Conservation (phyloP, 2,113 vertebrate species). For the Myrmophylax atrothorax region DNA sequence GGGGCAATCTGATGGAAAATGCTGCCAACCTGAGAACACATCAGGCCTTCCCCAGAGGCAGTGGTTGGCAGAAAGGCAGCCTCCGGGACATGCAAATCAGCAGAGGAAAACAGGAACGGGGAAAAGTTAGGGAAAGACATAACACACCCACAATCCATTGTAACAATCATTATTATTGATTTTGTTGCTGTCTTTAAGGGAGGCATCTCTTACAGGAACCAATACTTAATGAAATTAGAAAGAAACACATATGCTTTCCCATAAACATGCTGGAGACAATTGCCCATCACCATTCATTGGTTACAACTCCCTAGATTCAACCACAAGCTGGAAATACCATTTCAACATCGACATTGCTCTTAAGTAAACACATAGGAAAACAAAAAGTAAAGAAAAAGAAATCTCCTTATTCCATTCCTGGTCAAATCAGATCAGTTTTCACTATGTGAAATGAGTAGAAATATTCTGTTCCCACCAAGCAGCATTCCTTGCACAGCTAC, state of each 20-base stretch:
- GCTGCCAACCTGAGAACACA: neutral
- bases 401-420: neutral
- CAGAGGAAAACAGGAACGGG: neutral
- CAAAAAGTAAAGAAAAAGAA: accelerated
- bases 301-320: slow-evolving; percentile 62
- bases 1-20: neutral
- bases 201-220: slow-evolving; percentile 73
- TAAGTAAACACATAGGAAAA: neutral
- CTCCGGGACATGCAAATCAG: neutral
- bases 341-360: slow-evolving; percentile 35
- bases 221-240: slow-evolving; percentile 58
- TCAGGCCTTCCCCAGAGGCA: neutral
- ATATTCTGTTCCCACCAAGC: neutral
- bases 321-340: slow-evolving; percentile 59
- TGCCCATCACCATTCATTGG: slow-evolving; percentile 45
- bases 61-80: neutral
- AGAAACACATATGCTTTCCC: slow-evolving; percentile 58
- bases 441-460: neutral
- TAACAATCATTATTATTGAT: slow-evolving; percentile 75
- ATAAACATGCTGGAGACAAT: slow-evolving; percentile 61
- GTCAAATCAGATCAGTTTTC: neutral
- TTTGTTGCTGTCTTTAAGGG: slow-evolving; percentile 64
- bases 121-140: neutral
- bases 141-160: slow-evolving; percentile 39
- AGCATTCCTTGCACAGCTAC: neutral